Percentiles rank a stretch among this genome's conserved stretches.
Conservation (phyloP, 1,140 invertebrate species). For the Maniola jurtina region DNA sequence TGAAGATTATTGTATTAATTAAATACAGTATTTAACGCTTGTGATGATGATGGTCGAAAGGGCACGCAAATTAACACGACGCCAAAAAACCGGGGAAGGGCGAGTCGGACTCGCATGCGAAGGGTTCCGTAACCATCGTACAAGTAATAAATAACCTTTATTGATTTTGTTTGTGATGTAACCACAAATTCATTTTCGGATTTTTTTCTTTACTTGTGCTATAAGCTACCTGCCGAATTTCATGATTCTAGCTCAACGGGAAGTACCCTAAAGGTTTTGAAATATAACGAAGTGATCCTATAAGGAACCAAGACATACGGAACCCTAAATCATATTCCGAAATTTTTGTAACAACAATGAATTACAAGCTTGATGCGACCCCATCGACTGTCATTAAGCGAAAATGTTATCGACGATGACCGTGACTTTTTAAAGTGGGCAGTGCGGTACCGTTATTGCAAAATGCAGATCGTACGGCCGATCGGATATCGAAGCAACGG, state of each 20-base stretch:
- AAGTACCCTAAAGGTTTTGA: too few relatives aligned
- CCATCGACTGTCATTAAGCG: constrained; percentile 50
- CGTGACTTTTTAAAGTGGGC: constrained; percentile 50
- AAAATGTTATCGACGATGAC: constrained; percentile 44
- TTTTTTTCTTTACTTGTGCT: too few relatives aligned
- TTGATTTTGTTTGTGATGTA: too few relatives aligned
- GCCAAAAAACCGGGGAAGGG: background rate
- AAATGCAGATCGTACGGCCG: constrained; percentile 55
- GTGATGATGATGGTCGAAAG: background rate
- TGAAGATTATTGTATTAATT: too few relatives aligned
- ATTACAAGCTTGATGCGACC: constrained; percentile 40
- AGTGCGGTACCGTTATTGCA: constrained; percentile 55
- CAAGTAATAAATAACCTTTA: too few relatives aligned
- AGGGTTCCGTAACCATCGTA: too few relatives aligned
- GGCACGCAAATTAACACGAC: constrained; percentile 20
- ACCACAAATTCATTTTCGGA: too few relatives aligned
- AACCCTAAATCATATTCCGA: constrained; percentile 29
- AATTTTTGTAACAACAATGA: constrained; percentile 33
- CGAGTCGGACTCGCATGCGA: constrained; percentile 1
- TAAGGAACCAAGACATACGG: too few relatives aligned
- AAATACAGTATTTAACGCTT: too few relatives aligned
- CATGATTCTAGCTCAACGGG: too few relatives aligned
- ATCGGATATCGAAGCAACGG: constrained; percentile 58
- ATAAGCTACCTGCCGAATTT: too few relatives aligned
- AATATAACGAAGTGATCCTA: too few relatives aligned